A percentile compares a stretch with the other conserved stretches of the same genome.
Conservation (phyloP, 2,888 invertebrate species). For the Hemithea aestivaria region DNA sequence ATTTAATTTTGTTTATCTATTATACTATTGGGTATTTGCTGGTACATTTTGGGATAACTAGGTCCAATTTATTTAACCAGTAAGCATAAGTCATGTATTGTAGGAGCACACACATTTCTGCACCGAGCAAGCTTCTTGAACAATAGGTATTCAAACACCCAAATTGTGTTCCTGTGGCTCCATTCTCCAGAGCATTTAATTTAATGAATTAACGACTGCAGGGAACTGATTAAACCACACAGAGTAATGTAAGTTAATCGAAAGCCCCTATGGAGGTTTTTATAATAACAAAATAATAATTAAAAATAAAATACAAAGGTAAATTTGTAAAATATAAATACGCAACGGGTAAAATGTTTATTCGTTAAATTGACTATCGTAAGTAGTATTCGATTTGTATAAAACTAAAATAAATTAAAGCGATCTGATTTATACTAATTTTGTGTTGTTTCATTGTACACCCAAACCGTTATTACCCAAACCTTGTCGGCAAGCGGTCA, state of each 20-base stretch:
- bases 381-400: conserved; percentile 80
- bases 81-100: conserved; percentile 27
- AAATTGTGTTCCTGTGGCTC: conserved; percentile 69
- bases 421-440: conserved; percentile 77
- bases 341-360: conserved; percentile 73
- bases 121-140: conserved; percentile 1
- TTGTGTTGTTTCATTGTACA: conserved; percentile 53
- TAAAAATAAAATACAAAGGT: conserved; percentile 68
- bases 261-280: conserved; percentile 77
- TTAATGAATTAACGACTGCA: conserved; percentile 66
- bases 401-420: conserved; percentile 79
- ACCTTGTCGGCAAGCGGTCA: too few species aligned
- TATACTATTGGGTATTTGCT: too few species aligned
- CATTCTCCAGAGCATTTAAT: conserved; percentile 57
- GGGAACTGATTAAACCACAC: conserved; percentile 53
- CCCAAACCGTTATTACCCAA: too few species aligned
- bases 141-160: conserved; percentile 32
- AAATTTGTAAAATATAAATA: conserved; percentile 74
- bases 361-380: conserved; percentile 78
- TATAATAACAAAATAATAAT: conserved; percentile 61
- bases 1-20: too few species aligned
- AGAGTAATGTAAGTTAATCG: conserved; percentile 74
- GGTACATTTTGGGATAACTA: too few species aligned
- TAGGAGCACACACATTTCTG: conserved; percentile 15
- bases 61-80: too few species aligned